phyloP scores from a whole-genome alignment of 2,888 invertebrate genomes.

The Melipona bicolor region DNA sequence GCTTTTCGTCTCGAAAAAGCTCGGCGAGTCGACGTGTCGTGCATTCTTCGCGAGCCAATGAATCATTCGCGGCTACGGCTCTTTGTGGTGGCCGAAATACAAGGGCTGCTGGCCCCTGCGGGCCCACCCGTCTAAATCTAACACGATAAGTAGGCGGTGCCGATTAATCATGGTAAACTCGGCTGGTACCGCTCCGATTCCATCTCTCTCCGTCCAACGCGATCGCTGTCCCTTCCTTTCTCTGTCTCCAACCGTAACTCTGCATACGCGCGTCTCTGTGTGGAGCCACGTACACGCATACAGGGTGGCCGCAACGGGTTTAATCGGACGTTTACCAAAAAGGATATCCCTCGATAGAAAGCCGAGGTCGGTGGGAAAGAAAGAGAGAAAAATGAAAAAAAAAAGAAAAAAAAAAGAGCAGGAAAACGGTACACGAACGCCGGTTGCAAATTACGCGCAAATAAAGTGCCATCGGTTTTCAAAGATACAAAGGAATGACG shows the following conservation, averaged over 20 bases:
- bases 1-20: slow-evolving; percentile 47
- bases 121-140: slow-evolving; percentile 74
- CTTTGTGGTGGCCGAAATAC: slow-evolving; percentile 72
- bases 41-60: slow-evolving; percentile 68
- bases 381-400: no score
- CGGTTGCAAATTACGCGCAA: background rate
- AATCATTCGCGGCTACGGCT: slow-evolving; percentile 62
- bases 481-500: background rate
- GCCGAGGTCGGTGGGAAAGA: no score
- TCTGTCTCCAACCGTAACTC: slow-evolving; percentile 43
- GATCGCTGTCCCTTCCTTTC: slow-evolving; percentile 12
- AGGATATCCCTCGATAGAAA: background rate
- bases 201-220: slow-evolving; percentile 39
- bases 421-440: background rate
- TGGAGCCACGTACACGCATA: slow-evolving; percentile 53
- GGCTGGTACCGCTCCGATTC: slow-evolving; percentile 66
- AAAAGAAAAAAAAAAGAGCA: no score
- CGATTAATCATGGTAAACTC: slow-evolving; percentile 80
- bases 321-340: background rate
- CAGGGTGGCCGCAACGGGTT: slow-evolving; percentile 48
- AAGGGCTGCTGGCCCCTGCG: slow-evolving; percentile 69
- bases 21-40: slow-evolving; percentile 59
- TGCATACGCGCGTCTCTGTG: slow-evolving; percentile 8
- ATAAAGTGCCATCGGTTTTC: background rate
- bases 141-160: slow-evolving; percentile 81